Conservation (phyloP, 2,888 invertebrate species). For the Mesoligia furuncula region DNA sequence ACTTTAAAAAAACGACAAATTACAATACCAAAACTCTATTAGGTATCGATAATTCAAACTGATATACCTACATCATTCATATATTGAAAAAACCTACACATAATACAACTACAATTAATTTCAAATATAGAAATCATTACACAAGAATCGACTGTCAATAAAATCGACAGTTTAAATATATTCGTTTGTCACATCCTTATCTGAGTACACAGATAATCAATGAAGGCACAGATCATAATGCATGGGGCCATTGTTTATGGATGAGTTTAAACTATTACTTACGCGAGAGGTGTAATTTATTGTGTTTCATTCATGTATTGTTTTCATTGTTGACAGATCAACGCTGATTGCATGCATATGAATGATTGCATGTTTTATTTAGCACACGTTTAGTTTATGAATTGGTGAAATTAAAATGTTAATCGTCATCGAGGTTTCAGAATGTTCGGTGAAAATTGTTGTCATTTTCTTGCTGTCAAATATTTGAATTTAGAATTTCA, state of each 20-base stretch:
- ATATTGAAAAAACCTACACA: constrained; percentile 46
- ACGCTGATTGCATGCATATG: constrained; percentile 46
- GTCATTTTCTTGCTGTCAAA: not conserved
- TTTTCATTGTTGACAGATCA: constrained; percentile 65
- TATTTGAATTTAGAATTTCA: not conserved
- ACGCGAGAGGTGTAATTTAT: constrained; percentile 69
- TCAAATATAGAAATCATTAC: constrained; percentile 58
- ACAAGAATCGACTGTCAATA: constrained; percentile 60
- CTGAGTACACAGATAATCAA: constrained; percentile 68
- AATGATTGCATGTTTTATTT: constrained; percentile 51
- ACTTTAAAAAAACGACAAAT: constrained; percentile 55
- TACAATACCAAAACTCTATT: constrained; percentile 27
- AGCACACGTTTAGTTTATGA: constrained; percentile 39
- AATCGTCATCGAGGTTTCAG: constrained; percentile 20
- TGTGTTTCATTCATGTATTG: constrained; percentile 64
- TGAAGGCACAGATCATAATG: constrained; percentile 72
- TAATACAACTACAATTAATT: constrained; percentile 56
- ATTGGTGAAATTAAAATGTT: constrained; percentile 27
- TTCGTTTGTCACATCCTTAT: constrained; percentile 74
- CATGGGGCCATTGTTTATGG: constrained; percentile 69
- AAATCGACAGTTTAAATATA: constrained; percentile 75
- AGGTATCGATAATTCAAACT: constrained; percentile 50
- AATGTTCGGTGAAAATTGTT: constrained; percentile 10
- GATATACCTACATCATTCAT: constrained; percentile 46
- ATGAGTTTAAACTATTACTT: constrained; percentile 71